These are phyloP conservation scores for Sussaba pulchella DNA, from an alignment of 2,888 invertebrate species.

Conservation along the genomic window DNA sequence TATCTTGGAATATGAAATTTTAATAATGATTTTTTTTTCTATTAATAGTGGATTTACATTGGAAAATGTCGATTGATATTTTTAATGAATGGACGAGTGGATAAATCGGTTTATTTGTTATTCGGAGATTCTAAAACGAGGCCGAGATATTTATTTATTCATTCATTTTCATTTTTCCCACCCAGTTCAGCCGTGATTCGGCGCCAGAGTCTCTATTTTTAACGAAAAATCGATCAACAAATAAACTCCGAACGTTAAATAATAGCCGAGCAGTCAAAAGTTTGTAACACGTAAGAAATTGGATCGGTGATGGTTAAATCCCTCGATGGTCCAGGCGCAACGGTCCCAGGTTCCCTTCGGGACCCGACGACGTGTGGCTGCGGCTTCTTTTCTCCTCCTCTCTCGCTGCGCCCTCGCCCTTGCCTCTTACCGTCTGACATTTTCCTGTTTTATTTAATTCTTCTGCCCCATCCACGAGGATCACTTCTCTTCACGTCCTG, in stretches of 20 bases:
- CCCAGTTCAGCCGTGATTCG: too few species aligned
- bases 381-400: too few species aligned
- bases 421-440: constrained; percentile 2
- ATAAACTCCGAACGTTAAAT: constrained; percentile 39
- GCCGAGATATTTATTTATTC: too few species aligned
- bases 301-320: constrained; percentile 40
- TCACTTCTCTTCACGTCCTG: constrained; percentile 65
- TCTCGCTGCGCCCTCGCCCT: background rate
- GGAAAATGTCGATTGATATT: too few species aligned
- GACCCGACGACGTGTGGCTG: constrained; percentile 52
- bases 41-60: too few species aligned
- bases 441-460: constrained; percentile 53
- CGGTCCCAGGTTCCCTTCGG: constrained; percentile 46
- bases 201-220: too few species aligned
- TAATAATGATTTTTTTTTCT: too few species aligned
- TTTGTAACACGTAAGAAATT: constrained; percentile 55
- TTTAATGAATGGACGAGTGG: too few species aligned
- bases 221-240: constrained; percentile 24
- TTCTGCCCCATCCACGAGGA: constrained; percentile 65
- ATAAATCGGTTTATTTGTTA: too few species aligned
- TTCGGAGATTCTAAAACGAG: too few species aligned
- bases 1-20: too few species aligned
- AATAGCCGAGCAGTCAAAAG: constrained; percentile 41
- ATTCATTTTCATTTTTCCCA: too few species aligned
- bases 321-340: constrained; percentile 38